These are phyloP conservation scores for Ecdyonurus torrentis DNA, from an alignment of 2,888 invertebrate genomes.

Conservation along the genomic window DNA sequence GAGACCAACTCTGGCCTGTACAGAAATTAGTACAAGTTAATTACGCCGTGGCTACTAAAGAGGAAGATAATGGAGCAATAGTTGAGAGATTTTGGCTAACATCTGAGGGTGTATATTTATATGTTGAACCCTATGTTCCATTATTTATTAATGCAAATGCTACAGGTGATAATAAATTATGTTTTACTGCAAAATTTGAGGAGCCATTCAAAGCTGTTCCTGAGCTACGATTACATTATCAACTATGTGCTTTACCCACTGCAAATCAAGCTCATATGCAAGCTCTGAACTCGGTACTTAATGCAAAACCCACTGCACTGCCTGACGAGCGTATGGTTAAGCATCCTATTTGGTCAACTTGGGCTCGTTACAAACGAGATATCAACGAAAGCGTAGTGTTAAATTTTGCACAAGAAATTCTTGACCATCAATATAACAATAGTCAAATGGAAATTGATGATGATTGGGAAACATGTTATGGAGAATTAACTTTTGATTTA, in stretches of 20 bases:
- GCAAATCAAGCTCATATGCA: conserved; percentile 44
- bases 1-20: conserved; percentile 44
- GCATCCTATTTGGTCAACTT: conserved; percentile 78
- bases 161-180: conserved; percentile 31
- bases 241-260: conserved; percentile 40
- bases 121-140: conserved; percentile 42
- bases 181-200: conserved; percentile 37
- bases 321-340: conserved; percentile 54
- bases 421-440: conserved; percentile 43
- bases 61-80: conserved; percentile 35
- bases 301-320: conserved; percentile 41
- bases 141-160: conserved; percentile 55
- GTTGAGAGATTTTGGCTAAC: conserved; percentile 56
- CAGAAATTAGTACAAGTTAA: conserved; percentile 35
- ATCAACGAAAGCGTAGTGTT: conserved; percentile 45
- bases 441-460: conserved; percentile 78
- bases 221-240: conserved; percentile 32
- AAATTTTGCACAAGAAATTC: conserved; percentile 49
- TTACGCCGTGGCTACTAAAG: conserved; percentile 40
- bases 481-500: conserved; percentile 53
- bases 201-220: conserved; percentile 24
- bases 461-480: conserved; percentile 74
- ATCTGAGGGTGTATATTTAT: conserved; percentile 47
- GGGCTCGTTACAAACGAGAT: conserved; percentile 54
- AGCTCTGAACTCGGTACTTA: conserved; percentile 36